phyloP scores from a whole-genome alignment of 2,113 vertebrate genomes.

The Podiceps cristatus region DNA sequence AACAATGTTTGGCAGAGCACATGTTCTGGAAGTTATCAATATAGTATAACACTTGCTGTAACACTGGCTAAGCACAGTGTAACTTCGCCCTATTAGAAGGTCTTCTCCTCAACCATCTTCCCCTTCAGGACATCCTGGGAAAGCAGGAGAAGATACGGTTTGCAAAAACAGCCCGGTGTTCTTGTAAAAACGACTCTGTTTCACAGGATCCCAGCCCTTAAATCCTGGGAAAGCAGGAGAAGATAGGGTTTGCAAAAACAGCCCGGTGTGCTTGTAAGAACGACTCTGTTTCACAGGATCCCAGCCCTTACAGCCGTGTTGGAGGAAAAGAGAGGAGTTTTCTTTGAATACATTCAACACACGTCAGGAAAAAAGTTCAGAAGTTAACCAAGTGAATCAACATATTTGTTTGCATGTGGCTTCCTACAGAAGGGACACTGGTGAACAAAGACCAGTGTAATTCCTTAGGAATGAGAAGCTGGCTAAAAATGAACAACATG shows the following conservation, averaged over 20 bases:
- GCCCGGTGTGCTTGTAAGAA: not conserved
- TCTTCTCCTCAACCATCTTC: not conserved
- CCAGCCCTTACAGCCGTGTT: not conserved
- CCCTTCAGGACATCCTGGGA: not conserved
- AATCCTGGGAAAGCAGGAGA: not conserved
- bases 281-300: not conserved
- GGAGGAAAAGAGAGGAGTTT: not conserved
- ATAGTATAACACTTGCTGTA: accelerated
- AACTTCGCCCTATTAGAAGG: not conserved
- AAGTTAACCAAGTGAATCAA: slow-evolving; percentile 18
- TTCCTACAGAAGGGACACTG: not conserved
- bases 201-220: not conserved
- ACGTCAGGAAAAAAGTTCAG: not conserved
- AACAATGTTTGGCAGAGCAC: not conserved
- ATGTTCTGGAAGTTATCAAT: not conserved
- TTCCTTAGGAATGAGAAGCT: slow-evolving; percentile 31
- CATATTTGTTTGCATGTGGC: not conserved
- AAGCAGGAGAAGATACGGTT: not conserved
- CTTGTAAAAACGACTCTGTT: not conserved
- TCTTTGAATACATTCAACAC: not conserved
- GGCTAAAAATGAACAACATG: not conserved
- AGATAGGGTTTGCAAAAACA: not conserved
- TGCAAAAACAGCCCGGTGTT: not conserved
- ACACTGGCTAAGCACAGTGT: not conserved
- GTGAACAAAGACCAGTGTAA: slow-evolving; percentile 7